These are phyloP conservation scores for Campylomormyrus numenius DNA, from an alignment of 2,113 vertebrate genomes.

Conservation along the genomic window DNA sequence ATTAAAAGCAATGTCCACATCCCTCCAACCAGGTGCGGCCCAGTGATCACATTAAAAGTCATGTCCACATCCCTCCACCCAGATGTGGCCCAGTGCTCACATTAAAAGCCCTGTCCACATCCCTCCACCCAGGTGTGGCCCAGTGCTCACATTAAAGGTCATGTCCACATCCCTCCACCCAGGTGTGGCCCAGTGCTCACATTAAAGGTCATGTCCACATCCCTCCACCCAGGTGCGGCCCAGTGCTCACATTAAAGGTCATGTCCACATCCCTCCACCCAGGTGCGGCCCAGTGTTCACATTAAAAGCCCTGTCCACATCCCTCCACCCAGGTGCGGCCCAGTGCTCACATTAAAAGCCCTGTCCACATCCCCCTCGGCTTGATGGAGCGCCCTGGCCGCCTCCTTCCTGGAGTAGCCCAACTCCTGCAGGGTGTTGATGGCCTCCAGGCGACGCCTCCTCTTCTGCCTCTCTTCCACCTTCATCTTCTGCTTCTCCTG, in stretches of 20 bases:
- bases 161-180: no score
- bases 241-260: no score
- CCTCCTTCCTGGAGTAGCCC: slow-evolving; percentile 71
- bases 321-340: no score
- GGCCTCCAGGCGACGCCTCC: slow-evolving; percentile 56
- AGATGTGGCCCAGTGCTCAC: slow-evolving; percentile 43
- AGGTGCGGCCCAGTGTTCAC: no score
- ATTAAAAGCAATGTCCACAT: background rate
- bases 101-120: slow-evolving; percentile 51
- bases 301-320: no score
- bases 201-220: no score
- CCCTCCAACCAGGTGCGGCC: background rate
- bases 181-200: no score
- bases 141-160: no score
- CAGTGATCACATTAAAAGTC: slow-evolving; percentile 64
- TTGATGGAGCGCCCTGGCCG: slow-evolving; percentile 66
- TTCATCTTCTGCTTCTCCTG: slow-evolving; percentile 77
- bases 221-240: no score
- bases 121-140: no score
- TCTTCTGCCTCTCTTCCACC: slow-evolving; percentile 70
- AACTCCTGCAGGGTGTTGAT: slow-evolving; percentile 64
- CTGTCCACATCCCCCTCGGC: slow-evolving; percentile 66
- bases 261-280: no score
- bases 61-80: background rate
- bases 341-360: no score